Percentiles rank a stretch among this genome's conserved stretches.
These are phyloP conservation scores for Thomomys bottae DNA, from an alignment of 2,113 vertebrate genomes.

Conservation along the genomic window DNA sequence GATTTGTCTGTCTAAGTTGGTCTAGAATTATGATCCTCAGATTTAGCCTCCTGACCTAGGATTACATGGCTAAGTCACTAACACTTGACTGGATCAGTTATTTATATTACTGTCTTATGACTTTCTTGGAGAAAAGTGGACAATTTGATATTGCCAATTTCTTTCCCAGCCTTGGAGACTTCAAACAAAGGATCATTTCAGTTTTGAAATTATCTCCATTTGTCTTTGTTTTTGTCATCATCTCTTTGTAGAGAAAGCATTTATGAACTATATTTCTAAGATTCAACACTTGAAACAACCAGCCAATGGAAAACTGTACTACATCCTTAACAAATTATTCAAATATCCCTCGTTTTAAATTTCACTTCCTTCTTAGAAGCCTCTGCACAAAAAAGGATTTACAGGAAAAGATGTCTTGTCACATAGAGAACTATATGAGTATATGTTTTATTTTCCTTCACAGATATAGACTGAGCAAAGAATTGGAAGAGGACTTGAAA, in stretches of 20 bases:
- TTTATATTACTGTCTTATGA: background rate
- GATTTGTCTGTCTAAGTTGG: too few relatives aligned
- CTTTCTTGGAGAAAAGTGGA: slow-evolving; percentile 26
- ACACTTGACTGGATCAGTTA: background rate
- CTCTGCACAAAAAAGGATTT: slow-evolving; percentile 29
- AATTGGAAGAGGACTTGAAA: slow-evolving; percentile 57
- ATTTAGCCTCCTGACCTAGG: too few relatives aligned
- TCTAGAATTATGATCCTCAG: too few relatives aligned
- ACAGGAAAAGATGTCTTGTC: slow-evolving; percentile 33
- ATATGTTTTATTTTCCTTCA: slow-evolving; percentile 44
- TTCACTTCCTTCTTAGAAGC: slow-evolving; percentile 30
- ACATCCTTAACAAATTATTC: background rate
- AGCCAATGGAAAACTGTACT: background rate
- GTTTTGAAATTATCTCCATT: slow-evolving; percentile 42
- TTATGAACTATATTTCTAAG: background rate
- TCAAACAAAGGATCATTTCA: background rate
- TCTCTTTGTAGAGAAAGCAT: background rate
- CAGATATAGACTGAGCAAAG: slow-evolving; percentile 49
- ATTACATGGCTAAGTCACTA: too few relatives aligned
- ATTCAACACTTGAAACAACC: background rate
- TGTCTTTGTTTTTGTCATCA: slow-evolving; percentile 8
- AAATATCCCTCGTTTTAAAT: slow-evolving; percentile 30
- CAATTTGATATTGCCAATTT: slow-evolving; percentile 46
- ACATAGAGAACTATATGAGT: slow-evolving; percentile 8
- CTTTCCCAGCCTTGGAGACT: slow-evolving; percentile 37